These are phyloP conservation scores for Sula dactylatra DNA, from an alignment of 2,113 vertebrate genomes.

Conservation along the genomic window DNA sequence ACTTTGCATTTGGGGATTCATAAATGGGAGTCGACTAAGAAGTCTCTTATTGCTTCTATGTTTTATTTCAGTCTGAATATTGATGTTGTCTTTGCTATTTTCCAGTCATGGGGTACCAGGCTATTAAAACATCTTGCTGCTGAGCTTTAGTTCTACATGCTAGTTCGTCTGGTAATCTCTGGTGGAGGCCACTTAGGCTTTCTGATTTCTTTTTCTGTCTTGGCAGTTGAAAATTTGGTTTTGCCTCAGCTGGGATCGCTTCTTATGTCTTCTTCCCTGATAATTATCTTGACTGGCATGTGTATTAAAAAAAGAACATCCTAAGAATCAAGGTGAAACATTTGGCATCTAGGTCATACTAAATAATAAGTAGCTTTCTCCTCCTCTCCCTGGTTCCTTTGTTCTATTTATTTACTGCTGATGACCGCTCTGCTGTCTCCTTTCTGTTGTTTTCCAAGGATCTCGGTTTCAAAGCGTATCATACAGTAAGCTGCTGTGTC, in stretches of 20 bases:
- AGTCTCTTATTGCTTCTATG: background rate
- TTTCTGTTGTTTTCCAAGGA: background rate
- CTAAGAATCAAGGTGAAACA: background rate
- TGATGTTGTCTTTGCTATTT: background rate
- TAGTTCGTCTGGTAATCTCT: background rate
- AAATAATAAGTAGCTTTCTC: background rate
- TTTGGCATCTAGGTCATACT: background rate
- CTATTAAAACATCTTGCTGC: background rate
- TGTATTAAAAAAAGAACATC: background rate
- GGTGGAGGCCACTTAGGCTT: background rate
- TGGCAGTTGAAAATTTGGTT: background rate
- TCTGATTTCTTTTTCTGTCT: background rate
- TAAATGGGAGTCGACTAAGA: background rate
- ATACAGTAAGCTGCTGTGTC: background rate
- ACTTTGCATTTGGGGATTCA: background rate
- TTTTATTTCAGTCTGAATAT: background rate
- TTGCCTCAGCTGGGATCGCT: background rate
- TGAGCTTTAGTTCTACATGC: background rate
- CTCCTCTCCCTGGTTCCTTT: background rate
- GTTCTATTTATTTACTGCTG: background rate
- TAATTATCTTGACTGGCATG: background rate
- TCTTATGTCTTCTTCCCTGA: background rate
- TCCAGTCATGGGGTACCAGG: accelerated
- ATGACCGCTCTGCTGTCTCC: background rate
- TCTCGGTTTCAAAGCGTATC: background rate